Evolutionary conservation across 2,797 vertebrate species (phyloP), one percentile per base, ranked within the genome.

Genomic region (Tokudaia tokunoshimensis): DNA sequence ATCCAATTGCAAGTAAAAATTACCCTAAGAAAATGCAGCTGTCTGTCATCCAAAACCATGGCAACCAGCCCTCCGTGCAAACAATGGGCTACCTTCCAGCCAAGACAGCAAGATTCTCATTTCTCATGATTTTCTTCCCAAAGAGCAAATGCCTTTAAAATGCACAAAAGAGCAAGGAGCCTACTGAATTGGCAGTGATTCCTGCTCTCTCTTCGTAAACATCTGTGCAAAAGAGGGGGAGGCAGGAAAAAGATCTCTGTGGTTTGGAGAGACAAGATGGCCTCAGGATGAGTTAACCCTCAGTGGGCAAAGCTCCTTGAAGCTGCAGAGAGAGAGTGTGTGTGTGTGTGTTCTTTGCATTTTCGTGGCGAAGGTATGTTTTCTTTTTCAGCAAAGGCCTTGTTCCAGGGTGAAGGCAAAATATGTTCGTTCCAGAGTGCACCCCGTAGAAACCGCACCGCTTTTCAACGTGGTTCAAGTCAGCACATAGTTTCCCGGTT

Each of bases 41-140:
- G 96, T 98, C 97, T 97, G 93, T 91, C 44, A 85, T 95, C 96
- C 96, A 96, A 96, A 96, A 96, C 97, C 97, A 98, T 97, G 95
- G 84, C 98, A 98, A 98, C 98, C 98, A 97, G 96, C 94, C 97
- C 97, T 91, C 96, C 94, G 97, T 94, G 97, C 97, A 98, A 98
- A 98, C 98, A 98, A 98, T 98, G 97, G 98, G 98, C 89, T 91
- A 91, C 94, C 83, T 0, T 0, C 96, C 96, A 98, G 97, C 98
- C 97, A 98, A 98, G 97, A 90, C 97, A 97, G 94, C 82, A 22
- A 98, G 98, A 98, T 96, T 96, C 97, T 89, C 70, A 37, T 96
- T 98, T 98, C 97, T 97, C 97, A 96, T 96, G 97, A 96, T 96
- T 98, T 97, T 98, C 96, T 97, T 97, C 0, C 97, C 96, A 0